Evolutionary conservation across 1,140 invertebrate species (phyloP).

Genomic region (Thaumatotibia leucotreta): DNA sequence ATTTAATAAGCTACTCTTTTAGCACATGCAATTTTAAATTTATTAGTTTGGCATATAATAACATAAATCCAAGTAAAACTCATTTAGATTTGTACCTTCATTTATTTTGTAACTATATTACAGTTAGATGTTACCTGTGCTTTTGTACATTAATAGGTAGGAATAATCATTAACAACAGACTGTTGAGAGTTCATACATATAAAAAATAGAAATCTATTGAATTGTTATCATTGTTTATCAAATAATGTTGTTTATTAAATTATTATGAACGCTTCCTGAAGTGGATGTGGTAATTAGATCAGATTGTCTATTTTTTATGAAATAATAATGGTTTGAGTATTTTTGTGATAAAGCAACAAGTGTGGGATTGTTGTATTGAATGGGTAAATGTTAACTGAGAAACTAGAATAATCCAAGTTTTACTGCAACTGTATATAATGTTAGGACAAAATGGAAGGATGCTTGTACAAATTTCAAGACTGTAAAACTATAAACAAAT

Average conservation of each 20-base stretch:
- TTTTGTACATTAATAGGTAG: constrained; percentile 65
- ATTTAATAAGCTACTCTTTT: neutral
- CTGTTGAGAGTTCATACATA: constrained; percentile 68
- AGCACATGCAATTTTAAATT: neutral
- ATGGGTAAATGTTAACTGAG: constrained; percentile 59
- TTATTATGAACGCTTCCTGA: constrained; percentile 71
- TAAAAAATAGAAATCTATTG: constrained; percentile 69
- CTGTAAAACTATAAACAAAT: constrained; percentile 50
- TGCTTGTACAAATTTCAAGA: constrained; percentile 70
- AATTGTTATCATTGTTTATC: constrained; percentile 74
- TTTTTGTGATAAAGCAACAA: constrained; percentile 68
- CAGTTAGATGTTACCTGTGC: constrained; percentile 52
- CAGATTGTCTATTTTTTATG: constrained; percentile 69
- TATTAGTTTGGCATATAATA: constrained; percentile 2
- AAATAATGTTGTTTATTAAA: constrained; percentile 73
- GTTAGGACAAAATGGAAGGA: constrained; percentile 46
- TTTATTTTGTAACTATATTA: constrained; percentile 3
- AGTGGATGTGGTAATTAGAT: constrained; percentile 59
- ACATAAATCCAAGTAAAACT: constrained; percentile 1
- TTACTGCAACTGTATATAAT: constrained; percentile 41
- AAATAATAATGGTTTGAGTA: constrained; percentile 65
- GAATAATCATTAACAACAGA: constrained; percentile 62
- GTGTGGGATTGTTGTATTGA: constrained; percentile 63
- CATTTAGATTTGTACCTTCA: constrained; percentile 6
- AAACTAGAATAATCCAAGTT: constrained; percentile 42